Evolutionary conservation across 2,113 vertebrate genomes (phyloP), one percentile per base, ranked within the genome.

Genomic region (Serinus canaria): DNA sequence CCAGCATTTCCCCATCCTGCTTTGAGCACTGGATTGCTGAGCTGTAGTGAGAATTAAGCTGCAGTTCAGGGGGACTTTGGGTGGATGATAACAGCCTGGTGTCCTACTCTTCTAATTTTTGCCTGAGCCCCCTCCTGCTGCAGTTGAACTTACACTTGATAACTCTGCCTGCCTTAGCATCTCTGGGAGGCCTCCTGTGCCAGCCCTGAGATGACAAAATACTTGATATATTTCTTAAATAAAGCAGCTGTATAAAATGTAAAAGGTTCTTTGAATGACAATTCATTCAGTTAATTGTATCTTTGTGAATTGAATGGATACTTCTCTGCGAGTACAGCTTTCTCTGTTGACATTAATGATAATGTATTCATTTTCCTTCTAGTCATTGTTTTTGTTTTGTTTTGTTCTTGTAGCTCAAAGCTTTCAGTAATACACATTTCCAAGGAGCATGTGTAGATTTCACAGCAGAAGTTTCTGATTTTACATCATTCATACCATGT

Each of bases 371-470:
- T 95, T 97, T 97, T 79, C 88, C 90, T 60, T 92, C 87, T 94
- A 85, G 94, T 96, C 88, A 95, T 86, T 87, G 75, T 2, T 92
- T 96, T 55, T 97, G 78, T 96, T 95, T 94, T 97, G 72, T 94
- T 97, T 96, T 94, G 89, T 97, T 96, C 70, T 96, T 97, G 28
- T 97, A 99, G 98, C 96, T 99, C 86, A 98, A 97, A 97, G 98
- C 97, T 91, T 99, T 98, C 97, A 98, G 95, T 96, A 96, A 98
- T 68, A 90, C 96, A 73, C 96, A 98, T 79, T 99, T 98, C 97
- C 96, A 97, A 83, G 98, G 98, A 79, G 92, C 98, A 94, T 97
- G 97, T 87, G 22, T 97, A 94, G 98, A 98, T 96, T 98, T 98
- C 89, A 97, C 97, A 96, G 75, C 96, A 88, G 98, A 98, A 94